Base-by-base conservation (phyloP, 2,797 vertebrate species). In the Manis pentadactyla region DNA sequence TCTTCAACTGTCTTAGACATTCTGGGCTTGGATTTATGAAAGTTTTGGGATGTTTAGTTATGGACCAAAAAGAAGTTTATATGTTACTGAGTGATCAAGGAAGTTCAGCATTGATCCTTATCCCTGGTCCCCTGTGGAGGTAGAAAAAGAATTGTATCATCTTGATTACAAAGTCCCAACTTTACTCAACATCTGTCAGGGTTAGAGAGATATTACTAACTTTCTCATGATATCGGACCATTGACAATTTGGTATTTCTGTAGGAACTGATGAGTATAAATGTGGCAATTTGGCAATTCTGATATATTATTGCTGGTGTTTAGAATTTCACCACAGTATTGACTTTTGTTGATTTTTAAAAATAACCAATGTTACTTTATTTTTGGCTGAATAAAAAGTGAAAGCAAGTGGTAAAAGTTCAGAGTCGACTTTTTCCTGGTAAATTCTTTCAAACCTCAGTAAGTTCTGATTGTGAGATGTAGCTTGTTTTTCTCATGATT, bases 351-450 rank as follows among this genome's bases (percentile, higher is more conserved):
- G 64, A 89, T 73, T 96, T 63, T 10, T 21, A 37, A 63, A 93
- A 95, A 88, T 69, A 87, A 88, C 34, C 46, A 69, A 64, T 83
- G 27, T 86, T 88, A 91, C 61, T 96, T 96, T 94, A 85, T 77
- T 88, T 95, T 97, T 85, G 63, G 79, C 82, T 78, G 63, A 95
- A 83, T 88, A 86, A 91, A 94, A 94, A 82, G 77, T 85, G 93
- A 19, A 74, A 68, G 37, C 6, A 39, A 86, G 51, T 87, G 89
- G 46, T 63, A 88, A 82, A 96, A 81, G 87, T 79, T 96, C 51
- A 93, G 93, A 83, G 59, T 42, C n/a, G 91, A 46, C 34, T 74
- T 96, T 90, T 95, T 63, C 74, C 64, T 93, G 86, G 37, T 88
- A 86, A 93, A 51, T 94, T 78, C 64, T 92, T 95, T 90, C 55